phyloP scores from a whole-genome alignment of 2,888 invertebrate species.

The Eudemis profundana region DNA sequence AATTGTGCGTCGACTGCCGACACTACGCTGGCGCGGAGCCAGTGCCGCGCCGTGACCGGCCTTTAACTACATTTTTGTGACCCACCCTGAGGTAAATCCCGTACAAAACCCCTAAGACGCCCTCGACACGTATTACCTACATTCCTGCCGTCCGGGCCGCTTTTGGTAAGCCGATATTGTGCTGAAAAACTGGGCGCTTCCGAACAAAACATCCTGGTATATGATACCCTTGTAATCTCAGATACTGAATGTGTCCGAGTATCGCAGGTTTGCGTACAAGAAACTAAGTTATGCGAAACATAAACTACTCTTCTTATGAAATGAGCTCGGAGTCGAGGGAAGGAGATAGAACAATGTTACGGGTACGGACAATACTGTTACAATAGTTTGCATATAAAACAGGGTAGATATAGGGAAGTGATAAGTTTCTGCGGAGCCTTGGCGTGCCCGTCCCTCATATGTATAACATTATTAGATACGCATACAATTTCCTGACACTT shows the following conservation, averaged over 20 bases:
- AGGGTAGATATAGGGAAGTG: constrained; percentile 4
- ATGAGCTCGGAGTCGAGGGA: constrained; percentile 7
- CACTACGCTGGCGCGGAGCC: constrained; percentile 30
- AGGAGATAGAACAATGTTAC: neutral
- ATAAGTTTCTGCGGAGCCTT: neutral
- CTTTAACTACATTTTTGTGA: constrained; percentile 18
- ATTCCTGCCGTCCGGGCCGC: constrained; percentile 10
- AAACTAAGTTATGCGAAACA: constrained; percentile 8
- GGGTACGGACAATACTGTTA: constrained; percentile 18
- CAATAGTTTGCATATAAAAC: constrained; percentile 36
- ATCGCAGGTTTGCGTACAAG: neutral
- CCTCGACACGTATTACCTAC: constrained; percentile 20
- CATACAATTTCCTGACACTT: constrained; percentile 25
- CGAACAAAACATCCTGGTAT: constrained; percentile 6
- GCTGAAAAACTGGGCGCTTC: constrained; percentile 3
- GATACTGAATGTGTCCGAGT: constrained; percentile 8
- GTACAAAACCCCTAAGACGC: constrained; percentile 26
- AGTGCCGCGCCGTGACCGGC: constrained; percentile 15
- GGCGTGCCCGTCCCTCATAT: neutral
- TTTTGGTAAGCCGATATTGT: constrained; percentile 30
- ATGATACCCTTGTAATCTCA: constrained; percentile 9
- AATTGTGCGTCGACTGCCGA: constrained; percentile 37
- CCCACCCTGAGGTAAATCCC: constrained; percentile 14
- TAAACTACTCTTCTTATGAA: constrained; percentile 10
- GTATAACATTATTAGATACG: constrained; percentile 9